Evolutionary conservation across 2,113 vertebrate species (phyloP).

Genomic region (Phyllostomus hastatus): DNA sequence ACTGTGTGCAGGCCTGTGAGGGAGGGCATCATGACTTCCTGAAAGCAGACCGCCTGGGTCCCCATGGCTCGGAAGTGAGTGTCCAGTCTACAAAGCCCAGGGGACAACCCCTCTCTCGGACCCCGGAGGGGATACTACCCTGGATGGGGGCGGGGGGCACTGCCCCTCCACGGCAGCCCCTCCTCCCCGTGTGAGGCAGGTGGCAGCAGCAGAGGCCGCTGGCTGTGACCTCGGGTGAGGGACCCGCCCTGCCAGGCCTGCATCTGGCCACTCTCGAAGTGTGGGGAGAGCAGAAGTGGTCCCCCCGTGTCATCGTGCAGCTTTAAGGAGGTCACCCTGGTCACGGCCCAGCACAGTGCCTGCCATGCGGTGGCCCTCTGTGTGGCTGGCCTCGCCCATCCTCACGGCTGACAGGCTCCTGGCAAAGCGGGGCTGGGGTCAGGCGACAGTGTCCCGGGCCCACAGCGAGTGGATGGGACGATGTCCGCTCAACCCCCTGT

Average conservation of each 20-base stretch:
- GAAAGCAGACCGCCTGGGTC: not conserved
- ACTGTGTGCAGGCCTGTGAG: not conserved
- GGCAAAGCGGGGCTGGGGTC: not conserved
- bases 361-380: not conserved
- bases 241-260: not conserved
- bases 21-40: not conserved
- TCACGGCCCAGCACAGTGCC: not conserved
- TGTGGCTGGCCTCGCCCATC: not conserved
- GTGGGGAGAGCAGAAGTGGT: not conserved
- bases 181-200: not conserved
- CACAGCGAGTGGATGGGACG: not conserved
- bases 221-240: not conserved
- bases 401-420: not conserved
- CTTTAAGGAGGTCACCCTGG: not conserved
- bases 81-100: not conserved
- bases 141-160: not conserved
- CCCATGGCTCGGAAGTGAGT: not conserved
- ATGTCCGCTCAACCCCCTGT: accelerated
- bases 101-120: not conserved
- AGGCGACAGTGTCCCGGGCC: accelerated
- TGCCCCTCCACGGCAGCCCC: not conserved
- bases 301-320: not conserved
- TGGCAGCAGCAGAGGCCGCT: not conserved
- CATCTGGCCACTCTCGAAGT: not conserved
- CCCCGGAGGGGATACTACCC: not conserved